Conservation (phyloP, 2,888 invertebrate genomes). For the Teleogryllus oceanicus region DNA sequence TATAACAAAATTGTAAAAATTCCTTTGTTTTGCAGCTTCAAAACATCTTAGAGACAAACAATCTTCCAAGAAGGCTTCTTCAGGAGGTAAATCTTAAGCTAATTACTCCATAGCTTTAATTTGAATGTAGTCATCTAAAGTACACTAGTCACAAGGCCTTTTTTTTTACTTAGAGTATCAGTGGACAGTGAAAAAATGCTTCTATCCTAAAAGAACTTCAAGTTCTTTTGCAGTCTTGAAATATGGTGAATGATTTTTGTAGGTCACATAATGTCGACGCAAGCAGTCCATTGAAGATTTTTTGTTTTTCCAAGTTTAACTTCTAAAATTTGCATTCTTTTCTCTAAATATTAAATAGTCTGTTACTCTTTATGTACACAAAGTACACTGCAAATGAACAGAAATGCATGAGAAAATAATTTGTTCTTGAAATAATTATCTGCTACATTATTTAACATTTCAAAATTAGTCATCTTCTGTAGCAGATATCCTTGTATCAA, state of each 20-base stretch:
- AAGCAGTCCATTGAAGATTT: too few relatives aligned
- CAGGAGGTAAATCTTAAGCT: conserved; percentile 37
- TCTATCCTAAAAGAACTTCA: neutral
- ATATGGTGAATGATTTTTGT: neutral
- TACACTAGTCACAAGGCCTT: neutral
- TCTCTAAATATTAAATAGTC: neutral
- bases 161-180: too few relatives aligned
- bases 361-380: neutral
- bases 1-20: neutral
- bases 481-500: too few relatives aligned
- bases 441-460: too few relatives aligned
- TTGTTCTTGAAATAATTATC: too few relatives aligned
- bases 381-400: too few relatives aligned
- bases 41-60: conserved; percentile 37
- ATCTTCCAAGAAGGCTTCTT: conserved; percentile 35
- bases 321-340: neutral
- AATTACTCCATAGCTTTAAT: neutral
- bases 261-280: too few relatives aligned
- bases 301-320: too few relatives aligned
- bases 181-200: neutral
- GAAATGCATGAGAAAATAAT: too few relatives aligned
- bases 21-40: conserved; percentile 34
- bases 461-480: too few relatives aligned
- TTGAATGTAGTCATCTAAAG: neutral
- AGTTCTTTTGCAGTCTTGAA: neutral